phyloP scores from a whole-genome alignment of 2,888 invertebrate genomes.

The Peribatodes rhomboidaria region DNA sequence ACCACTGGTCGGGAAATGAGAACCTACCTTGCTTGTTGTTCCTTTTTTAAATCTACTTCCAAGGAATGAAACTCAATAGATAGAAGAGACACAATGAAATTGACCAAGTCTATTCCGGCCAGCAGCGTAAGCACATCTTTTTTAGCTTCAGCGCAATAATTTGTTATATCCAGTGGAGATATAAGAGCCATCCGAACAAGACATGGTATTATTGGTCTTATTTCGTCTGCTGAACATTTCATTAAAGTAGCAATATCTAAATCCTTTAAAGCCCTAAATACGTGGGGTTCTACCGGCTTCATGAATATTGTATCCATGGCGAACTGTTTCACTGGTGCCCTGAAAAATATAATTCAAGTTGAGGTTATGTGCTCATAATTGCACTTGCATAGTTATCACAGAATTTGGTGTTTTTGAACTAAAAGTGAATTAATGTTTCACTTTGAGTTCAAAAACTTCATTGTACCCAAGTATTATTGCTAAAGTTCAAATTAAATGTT shows the following conservation, averaged over 20 bases:
- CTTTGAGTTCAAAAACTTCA: not conserved
- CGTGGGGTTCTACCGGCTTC: constrained; percentile 88
- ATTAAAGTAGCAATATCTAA: constrained; percentile 92
- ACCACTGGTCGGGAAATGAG: not conserved
- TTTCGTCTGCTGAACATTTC: constrained; percentile 91
- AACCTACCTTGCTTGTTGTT: constrained; percentile 92
- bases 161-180: constrained; percentile 94
- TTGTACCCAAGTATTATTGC: not conserved
- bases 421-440: not conserved
- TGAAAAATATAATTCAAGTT: constrained; percentile 11
- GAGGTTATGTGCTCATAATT: no score
- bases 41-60: constrained; percentile 96
- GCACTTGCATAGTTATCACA: not conserved
- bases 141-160: constrained; percentile 93
- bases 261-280: constrained; percentile 93
- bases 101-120: constrained; percentile 96
- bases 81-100: constrained; percentile 96
- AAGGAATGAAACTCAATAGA: constrained; percentile 97
- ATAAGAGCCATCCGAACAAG: constrained; percentile 96
- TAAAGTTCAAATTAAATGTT: not conserved
- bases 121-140: constrained; percentile 96
- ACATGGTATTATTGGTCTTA: constrained; percentile 96
- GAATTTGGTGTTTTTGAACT: not conserved
- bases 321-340: not conserved
- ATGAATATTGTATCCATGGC: constrained; percentile 73